Percentiles rank a stretch among this genome's conserved stretches.
Evolutionary conservation across 1,140 invertebrate genomes (phyloP).

Genomic region (Bombus cullumanus): DNA sequence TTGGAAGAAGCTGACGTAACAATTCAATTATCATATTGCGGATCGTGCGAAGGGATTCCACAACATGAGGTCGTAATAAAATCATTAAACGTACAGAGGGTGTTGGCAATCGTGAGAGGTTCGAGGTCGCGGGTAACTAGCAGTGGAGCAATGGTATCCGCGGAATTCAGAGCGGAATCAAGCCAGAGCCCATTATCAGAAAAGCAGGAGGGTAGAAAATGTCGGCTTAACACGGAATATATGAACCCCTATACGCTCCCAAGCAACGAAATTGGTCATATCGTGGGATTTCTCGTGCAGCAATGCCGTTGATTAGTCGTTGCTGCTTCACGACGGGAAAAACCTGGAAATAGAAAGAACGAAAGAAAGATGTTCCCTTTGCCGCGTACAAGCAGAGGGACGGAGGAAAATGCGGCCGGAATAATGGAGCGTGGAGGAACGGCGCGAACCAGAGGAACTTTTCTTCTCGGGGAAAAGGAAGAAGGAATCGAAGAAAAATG

Average conservation of each 20-base stretch:
- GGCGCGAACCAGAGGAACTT: not conserved
- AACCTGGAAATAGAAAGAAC: constrained; percentile 39
- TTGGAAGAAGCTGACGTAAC: not conserved
- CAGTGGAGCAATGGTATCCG: not conserved
- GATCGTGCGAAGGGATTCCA: not conserved
- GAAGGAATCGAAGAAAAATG: constrained; percentile 37
- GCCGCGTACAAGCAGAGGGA: not conserved
- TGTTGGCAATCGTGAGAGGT: constrained; percentile 9
- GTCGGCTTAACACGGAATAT: constrained; percentile 32
- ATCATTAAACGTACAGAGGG: constrained; percentile 4
- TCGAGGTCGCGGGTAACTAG: not conserved
- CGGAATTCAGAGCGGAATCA: constrained; percentile 26
- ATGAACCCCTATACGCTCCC: constrained; percentile 8
- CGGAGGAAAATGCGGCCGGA: constrained; percentile 1
- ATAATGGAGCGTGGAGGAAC: constrained; percentile 2
- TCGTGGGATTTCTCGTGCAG: constrained; percentile 58
- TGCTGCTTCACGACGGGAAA: constrained; percentile 1
- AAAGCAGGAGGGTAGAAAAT: constrained; percentile 41
- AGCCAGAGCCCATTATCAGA: constrained; percentile 26
- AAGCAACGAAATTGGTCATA: constrained; percentile 60
- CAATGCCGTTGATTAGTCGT: constrained; percentile 64
- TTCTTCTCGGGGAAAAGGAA: constrained; percentile 25
- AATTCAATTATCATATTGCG: constrained; percentile 18
- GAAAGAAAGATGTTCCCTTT: constrained; percentile 29
- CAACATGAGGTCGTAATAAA: not conserved